Percentiles rank a stretch among this genome's conserved stretches.
phyloP scores from a whole-genome alignment of 2,888 invertebrate genomes.

The Diplolepis rosae region DNA sequence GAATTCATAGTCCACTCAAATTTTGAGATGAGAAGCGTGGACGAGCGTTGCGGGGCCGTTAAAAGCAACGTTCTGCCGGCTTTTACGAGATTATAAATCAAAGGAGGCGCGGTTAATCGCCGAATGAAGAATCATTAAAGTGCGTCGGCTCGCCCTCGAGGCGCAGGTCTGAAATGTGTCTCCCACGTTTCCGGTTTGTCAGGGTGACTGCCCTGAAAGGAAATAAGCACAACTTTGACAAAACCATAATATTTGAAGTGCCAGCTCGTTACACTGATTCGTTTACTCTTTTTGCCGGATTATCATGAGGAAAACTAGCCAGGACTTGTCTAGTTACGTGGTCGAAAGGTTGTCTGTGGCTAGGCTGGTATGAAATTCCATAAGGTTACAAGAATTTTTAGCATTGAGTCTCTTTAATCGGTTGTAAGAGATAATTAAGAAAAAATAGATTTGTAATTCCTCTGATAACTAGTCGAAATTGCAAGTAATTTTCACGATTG shows the following conservation, averaged over 20 bases:
- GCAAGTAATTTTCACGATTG: too few species aligned
- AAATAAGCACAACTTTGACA: not conserved
- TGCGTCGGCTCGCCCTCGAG: constrained; percentile 38
- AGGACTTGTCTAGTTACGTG: not conserved
- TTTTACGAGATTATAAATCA: constrained; percentile 65
- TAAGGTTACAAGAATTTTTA: too few species aligned
- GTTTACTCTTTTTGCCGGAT: not conserved
- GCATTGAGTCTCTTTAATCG: too few species aligned
- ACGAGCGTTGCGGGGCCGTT: constrained; percentile 15
- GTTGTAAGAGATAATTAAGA: too few species aligned
- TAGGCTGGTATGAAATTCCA: too few species aligned
- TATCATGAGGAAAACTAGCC: not conserved
- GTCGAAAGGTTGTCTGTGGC: too few species aligned
- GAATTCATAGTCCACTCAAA: not conserved
- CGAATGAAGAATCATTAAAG: constrained; percentile 57
- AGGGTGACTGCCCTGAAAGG: not conserved
- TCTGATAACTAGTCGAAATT: too few species aligned
- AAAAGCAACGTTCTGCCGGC: constrained; percentile 45
- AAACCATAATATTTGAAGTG: not conserved
- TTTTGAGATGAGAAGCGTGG: not conserved
- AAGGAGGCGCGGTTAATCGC: constrained; percentile 58
- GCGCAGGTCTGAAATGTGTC: constrained; percentile 11
- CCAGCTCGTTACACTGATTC: too few species aligned
- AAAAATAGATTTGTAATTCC: too few species aligned
- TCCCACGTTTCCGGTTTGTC: constrained; percentile 14